Evolutionary conservation across 2,888 invertebrate species (phyloP).

Genomic region (Megastigmus dorsalis): DNA sequence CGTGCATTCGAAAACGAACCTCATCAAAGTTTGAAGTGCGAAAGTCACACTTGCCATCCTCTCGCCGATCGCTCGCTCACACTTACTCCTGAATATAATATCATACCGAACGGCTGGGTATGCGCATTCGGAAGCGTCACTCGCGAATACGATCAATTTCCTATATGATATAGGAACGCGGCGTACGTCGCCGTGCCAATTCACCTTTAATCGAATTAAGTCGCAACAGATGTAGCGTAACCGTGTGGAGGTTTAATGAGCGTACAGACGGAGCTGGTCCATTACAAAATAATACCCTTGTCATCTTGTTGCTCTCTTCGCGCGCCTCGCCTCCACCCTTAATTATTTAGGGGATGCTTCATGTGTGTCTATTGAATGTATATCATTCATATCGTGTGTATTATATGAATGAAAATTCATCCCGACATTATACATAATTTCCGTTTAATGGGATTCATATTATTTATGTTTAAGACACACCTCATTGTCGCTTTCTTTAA

Average conservation of each 20-base stretch:
- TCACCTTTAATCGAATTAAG: slow-evolving; percentile 39
- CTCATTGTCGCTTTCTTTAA: too few species aligned
- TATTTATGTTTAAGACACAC: too few species aligned
- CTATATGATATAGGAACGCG: too few species aligned
- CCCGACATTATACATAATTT: not conserved
- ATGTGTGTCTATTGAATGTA: slow-evolving; percentile 23
- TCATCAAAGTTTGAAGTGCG: slow-evolving; percentile 28
- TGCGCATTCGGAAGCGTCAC: not conserved
- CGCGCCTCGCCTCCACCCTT: not conserved
- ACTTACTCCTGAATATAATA: slow-evolving; percentile 1
- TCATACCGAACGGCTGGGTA: not conserved
- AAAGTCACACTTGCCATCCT: slow-evolving; percentile 32
- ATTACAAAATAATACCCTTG: slow-evolving; percentile 35
- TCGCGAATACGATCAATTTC: too few species aligned
- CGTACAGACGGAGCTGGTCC: not conserved
- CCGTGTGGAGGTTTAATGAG: slow-evolving; percentile 34
- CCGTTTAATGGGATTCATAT: slow-evolving; percentile 6
- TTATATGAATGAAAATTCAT: slow-evolving; percentile 17
- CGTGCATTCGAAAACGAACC: not conserved
- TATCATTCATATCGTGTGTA: not conserved
- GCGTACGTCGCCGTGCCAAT: not conserved
- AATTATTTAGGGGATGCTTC: slow-evolving; percentile 33
- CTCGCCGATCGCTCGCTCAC: not conserved
- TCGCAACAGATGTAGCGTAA: slow-evolving; percentile 36
- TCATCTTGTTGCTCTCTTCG: slow-evolving; percentile 18